A percentile compares a stretch with the other conserved stretches of the same genome.
Conservation (phyloP, 2,113 vertebrate genomes). For the Neolamprologus hecqui region DNA sequence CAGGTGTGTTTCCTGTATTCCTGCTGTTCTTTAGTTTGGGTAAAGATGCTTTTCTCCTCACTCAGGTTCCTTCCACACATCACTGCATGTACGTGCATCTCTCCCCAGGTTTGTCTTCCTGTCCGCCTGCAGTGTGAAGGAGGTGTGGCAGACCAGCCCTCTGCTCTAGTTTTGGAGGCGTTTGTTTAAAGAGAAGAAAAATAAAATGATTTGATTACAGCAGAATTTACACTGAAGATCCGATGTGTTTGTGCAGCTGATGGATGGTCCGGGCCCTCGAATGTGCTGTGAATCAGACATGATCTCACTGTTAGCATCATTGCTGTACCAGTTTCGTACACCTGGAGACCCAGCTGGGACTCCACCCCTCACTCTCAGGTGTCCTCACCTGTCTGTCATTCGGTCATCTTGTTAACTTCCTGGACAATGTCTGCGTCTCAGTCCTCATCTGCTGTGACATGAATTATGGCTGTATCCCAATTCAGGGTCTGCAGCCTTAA, state of each 20-base stretch:
- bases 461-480: background rate
- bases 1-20: background rate
- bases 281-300: background rate
- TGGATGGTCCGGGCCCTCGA: background rate
- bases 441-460: background rate
- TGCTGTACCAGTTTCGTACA: background rate
- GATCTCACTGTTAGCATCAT: background rate
- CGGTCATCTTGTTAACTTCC: background rate
- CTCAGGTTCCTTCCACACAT: background rate
- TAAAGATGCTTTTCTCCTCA: background rate
- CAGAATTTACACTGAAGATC: background rate
- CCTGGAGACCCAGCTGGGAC: background rate
- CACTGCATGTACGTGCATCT: background rate
- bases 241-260: accelerated
- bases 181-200: background rate
- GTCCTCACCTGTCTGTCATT: background rate
- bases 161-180: background rate
- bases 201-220: background rate
- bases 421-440: background rate
- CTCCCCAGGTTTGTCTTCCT: background rate
- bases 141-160: background rate
- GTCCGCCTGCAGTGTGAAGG: background rate
- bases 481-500: too few relatives aligned
- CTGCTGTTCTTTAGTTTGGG: background rate
- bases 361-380: background rate